These are phyloP conservation scores for Aporophyla nigra DNA, from an alignment of 2,888 invertebrate species.

Conservation along the genomic window DNA sequence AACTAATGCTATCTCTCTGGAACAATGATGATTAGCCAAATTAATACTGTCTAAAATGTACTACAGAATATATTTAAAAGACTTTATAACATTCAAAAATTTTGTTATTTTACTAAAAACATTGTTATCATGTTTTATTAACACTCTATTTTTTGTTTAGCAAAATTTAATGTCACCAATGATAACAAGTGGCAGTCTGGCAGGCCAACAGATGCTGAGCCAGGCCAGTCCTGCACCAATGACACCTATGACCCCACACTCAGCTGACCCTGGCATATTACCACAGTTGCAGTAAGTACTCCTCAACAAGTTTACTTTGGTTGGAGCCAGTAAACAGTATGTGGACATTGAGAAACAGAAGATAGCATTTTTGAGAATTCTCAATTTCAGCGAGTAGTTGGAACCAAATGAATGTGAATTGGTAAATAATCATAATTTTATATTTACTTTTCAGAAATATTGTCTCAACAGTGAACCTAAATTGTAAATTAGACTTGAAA, in stretches of 20 bases:
- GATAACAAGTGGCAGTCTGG: constrained; percentile 91
- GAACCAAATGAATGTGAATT: not conserved
- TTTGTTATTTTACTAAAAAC: not conserved
- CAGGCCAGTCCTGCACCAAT: constrained; percentile 95
- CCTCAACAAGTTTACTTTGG: not conserved
- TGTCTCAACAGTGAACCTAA: constrained; percentile 99
- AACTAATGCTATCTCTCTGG: not conserved
- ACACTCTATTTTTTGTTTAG: constrained; percentile 77
- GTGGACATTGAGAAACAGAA: not conserved
- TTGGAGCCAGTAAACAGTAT: not conserved
- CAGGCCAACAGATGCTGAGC: constrained; percentile 92
- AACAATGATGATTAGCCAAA: not conserved
- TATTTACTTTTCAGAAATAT: constrained; percentile 94
- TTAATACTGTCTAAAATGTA: not conserved
- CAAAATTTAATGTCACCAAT: constrained; percentile 97
- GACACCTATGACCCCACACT: constrained; percentile 97
- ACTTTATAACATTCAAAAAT: too few relatives aligned
- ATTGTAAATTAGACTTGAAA: constrained; percentile 98
- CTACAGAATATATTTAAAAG: not conserved
- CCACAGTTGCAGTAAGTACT: constrained; percentile 97
- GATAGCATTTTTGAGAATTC: not conserved
- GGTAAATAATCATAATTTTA: not conserved
- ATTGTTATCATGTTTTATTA: not conserved
- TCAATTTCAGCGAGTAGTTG: not conserved
- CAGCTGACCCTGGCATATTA: constrained; percentile 97